Evolutionary conservation across 2,888 invertebrate species (phyloP).

Genomic region (Phortica okadai): DNA sequence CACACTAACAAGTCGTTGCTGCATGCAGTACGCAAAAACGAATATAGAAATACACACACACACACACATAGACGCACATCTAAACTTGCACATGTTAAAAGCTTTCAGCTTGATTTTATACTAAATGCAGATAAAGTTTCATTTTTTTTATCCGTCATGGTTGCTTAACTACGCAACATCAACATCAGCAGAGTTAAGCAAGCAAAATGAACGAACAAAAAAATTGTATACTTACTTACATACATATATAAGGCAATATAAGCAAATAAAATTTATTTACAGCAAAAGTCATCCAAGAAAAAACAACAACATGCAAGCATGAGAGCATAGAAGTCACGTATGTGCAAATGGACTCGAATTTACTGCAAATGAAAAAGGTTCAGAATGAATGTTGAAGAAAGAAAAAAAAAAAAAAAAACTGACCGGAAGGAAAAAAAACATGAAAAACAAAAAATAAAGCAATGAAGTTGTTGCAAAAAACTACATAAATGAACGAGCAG

Average conservation of each 20-base stretch:
- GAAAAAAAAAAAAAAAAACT: not conserved
- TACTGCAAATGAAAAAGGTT: slow-evolving; percentile 29
- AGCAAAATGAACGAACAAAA: not conserved
- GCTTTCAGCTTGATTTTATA: slow-evolving; percentile 19
- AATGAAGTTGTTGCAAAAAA: not conserved
- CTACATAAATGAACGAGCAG: not conserved
- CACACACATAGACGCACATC: not conserved
- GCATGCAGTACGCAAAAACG: not conserved
- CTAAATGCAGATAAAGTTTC: slow-evolving; percentile 29
- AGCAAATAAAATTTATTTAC: slow-evolving; percentile 29
- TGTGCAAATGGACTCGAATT: slow-evolving; percentile 26
- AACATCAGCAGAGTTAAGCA: slow-evolving; percentile 4
- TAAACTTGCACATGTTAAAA: slow-evolving; percentile 2
- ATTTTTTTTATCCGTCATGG: slow-evolving; percentile 11
- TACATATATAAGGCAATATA: slow-evolving; percentile 11
- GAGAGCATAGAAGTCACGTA: slow-evolving; percentile 12
- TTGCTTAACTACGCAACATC: slow-evolving; percentile 8
- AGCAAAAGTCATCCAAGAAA: slow-evolving; percentile 16
- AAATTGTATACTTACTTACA: not conserved
- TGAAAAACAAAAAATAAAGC: not conserved
- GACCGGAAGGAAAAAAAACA: not conserved
- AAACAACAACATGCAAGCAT: slow-evolving; percentile 1
- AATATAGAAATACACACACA: not conserved
- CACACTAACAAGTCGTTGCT: not conserved
- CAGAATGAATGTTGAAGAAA: slow-evolving; percentile 9